These are phyloP conservation scores for Bombus terrestris DNA, from an alignment of 1,140 invertebrate species.

Conservation along the genomic window DNA sequence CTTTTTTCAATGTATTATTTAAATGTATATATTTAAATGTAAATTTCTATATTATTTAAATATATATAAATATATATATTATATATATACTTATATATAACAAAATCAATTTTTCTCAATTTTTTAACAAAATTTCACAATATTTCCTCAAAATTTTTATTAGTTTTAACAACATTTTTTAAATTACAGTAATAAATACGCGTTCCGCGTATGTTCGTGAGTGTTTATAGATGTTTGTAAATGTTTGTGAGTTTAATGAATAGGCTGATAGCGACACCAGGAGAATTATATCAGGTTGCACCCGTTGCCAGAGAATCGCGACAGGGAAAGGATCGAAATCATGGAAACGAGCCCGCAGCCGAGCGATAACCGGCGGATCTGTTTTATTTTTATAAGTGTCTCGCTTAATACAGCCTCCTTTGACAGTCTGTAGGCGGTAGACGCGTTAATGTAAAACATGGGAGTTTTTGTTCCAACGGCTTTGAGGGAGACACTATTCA, in stretches of 20 bases:
- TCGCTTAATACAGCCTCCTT: slow-evolving; percentile 15
- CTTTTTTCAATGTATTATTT: too few species aligned
- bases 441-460: slow-evolving; percentile 2
- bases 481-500: background rate
- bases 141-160: too few species aligned
- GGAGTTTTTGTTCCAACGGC: background rate
- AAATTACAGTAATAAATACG: background rate
- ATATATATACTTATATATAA: too few species aligned
- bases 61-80: too few species aligned
- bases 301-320: background rate
- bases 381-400: slow-evolving; percentile 39
- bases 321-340: slow-evolving; percentile 26
- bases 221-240: background rate
- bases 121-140: too few species aligned
- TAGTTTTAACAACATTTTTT: too few species aligned
- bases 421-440: background rate
- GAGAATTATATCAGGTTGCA: slow-evolving; percentile 48
- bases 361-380: slow-evolving; percentile 24
- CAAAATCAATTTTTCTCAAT: too few species aligned
- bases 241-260: slow-evolving; percentile 48
- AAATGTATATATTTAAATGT: too few species aligned
- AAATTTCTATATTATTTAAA: too few species aligned
- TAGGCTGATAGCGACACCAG: slow-evolving; percentile 47
- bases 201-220: background rate
- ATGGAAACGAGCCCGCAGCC: slow-evolving; percentile 11